Conservation (phyloP, 2,888 invertebrate genomes). For the Eudasyphora cyanicolor region DNA sequence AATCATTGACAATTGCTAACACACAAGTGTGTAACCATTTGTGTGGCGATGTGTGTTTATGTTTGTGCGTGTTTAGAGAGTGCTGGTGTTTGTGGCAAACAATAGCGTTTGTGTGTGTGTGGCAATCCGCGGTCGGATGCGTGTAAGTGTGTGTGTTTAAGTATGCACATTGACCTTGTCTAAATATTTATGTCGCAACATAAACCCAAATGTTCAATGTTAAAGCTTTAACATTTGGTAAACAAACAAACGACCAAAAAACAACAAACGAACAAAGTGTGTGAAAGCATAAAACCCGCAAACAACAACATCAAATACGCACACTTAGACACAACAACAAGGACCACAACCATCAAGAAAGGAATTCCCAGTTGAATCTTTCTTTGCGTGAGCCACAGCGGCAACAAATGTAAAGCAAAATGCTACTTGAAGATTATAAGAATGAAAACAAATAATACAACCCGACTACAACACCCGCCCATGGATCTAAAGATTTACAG, state of each 20-base stretch:
- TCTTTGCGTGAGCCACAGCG: neutral
- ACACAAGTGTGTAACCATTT: neutral
- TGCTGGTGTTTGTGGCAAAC: neutral
- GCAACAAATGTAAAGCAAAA: neutral
- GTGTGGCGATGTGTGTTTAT: neutral
- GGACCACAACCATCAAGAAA: too few relatives aligned
- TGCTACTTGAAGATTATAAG: neutral
- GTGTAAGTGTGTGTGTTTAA: neutral
- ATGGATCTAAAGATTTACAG: neutral
- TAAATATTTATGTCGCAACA: slow-evolving; percentile 57
- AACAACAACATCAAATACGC: neutral
- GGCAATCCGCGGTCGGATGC: neutral
- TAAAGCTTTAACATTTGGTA: slow-evolving; percentile 45
- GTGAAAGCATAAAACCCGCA: slow-evolving; percentile 31
- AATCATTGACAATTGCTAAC: slow-evolving; percentile 64
- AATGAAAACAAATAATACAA: neutral
- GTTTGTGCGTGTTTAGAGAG: neutral
- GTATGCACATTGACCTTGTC: slow-evolving; percentile 57
- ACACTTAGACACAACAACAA: neutral
- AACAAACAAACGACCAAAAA: neutral
- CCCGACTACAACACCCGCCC: neutral
- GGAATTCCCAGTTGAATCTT: slow-evolving; percentile 15
- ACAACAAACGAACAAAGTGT: slow-evolving; percentile 18
- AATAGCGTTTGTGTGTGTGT: neutral
- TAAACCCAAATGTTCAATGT: slow-evolving; percentile 60